Evolutionary conservation across 2,888 invertebrate species (phyloP).

Genomic region (Ochlodes sylvanus): DNA sequence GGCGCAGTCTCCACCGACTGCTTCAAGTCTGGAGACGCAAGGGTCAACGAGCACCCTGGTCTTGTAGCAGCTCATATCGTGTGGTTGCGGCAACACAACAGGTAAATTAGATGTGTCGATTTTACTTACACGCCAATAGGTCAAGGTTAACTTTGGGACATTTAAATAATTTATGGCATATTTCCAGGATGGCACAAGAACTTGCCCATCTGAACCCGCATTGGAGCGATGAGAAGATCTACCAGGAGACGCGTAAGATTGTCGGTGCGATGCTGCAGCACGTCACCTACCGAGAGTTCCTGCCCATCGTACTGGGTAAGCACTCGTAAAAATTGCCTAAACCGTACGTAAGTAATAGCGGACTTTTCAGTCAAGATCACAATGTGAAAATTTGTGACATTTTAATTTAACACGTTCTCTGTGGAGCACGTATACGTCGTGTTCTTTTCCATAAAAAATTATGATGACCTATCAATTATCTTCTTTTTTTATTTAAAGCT

Average conservation of each 20-base stretch:
- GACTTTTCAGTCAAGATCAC: too few species aligned
- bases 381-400: too few species aligned
- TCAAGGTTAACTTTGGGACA: background rate
- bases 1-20: conserved; percentile 91
- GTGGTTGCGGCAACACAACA: conserved; percentile 90
- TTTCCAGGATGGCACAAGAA: conserved; percentile 87
- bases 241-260: conserved; percentile 93
- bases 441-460: background rate
- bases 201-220: conserved; percentile 90
- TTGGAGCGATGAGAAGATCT: conserved; percentile 95
- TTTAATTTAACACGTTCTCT: too few species aligned
- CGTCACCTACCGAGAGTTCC: conserved; percentile 92
- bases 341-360: too few species aligned
- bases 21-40: conserved; percentile 91
- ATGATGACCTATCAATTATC: too few species aligned
- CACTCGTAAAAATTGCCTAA: too few species aligned
- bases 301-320: conserved; percentile 91
- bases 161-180: background rate
- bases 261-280: conserved; percentile 93
- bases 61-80: conserved; percentile 90
- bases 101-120: conserved; percentile 51
- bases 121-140: too few species aligned
- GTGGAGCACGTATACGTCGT: background rate
- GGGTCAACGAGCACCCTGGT: conserved; percentile 93
- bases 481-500: too few species aligned